These are phyloP conservation scores for Aphelinus certus DNA, from an alignment of 1,140 invertebrate genomes.

Conservation along the genomic window DNA sequence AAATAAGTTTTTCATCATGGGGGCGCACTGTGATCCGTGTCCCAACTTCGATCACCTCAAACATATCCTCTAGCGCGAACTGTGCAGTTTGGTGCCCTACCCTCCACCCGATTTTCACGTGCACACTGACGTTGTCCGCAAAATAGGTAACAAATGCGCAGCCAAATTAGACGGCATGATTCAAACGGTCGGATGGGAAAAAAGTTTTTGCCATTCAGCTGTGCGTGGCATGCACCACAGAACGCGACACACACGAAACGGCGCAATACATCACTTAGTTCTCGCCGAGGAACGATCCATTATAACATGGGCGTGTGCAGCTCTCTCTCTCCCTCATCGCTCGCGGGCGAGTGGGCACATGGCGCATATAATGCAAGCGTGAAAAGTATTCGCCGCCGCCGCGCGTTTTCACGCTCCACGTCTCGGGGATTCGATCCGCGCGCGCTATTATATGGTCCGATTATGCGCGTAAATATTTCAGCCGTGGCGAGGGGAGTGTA, in stretches of 20 bases:
- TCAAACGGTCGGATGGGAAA: conserved; percentile 13
- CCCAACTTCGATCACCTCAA: no score
- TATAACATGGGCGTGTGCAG: conserved; percentile 7
- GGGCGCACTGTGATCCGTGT: no score
- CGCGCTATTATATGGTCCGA: conserved; percentile 47
- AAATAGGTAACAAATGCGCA: no score
- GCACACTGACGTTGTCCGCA: no score
- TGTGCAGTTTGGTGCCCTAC: no score
- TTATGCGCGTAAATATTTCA: conserved; percentile 58
- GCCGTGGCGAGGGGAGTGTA: conserved; percentile 40
- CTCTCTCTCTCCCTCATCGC: no score
- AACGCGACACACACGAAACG: not conserved
- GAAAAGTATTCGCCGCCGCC: conserved; percentile 11
- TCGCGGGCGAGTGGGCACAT: no score
- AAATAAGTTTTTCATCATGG: no score
- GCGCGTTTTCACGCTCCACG: conserved; percentile 17
- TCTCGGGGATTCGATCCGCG: not conserved
- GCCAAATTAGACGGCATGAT: conserved; percentile 12
- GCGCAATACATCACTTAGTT: not conserved
- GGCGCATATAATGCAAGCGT: conserved; percentile 9
- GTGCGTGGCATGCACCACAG: not conserved
- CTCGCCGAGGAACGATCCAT: not conserved
- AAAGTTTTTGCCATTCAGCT: conserved; percentile 10
- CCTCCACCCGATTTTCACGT: no score
- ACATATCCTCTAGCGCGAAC: no score